A percentile compares a stretch with the other conserved stretches of the same genome.
Evolutionary conservation across 2,888 invertebrate genomes (phyloP).

Genomic region (Gibbula magus): DNA sequence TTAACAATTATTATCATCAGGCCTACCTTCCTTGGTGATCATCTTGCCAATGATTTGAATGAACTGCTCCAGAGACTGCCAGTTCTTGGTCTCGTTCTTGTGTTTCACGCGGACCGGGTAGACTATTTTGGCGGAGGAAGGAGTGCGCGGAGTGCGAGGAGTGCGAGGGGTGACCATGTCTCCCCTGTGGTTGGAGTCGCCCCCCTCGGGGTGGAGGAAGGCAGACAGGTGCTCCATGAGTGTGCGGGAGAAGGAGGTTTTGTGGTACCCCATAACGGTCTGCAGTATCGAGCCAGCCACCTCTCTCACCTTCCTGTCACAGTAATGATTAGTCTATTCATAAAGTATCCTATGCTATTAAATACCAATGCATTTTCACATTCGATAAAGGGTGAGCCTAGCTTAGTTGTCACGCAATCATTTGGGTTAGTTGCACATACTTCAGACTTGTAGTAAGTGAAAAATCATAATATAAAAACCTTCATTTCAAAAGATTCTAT

Average conservation of each 20-base stretch:
- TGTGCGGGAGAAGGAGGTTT: neutral
- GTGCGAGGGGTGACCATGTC: neutral
- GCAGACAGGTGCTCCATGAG: constrained; percentile 2
- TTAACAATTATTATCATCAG: neutral
- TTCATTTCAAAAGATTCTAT: too few relatives aligned
- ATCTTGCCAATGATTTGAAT: constrained; percentile 47
- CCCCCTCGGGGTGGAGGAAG: constrained; percentile 10
- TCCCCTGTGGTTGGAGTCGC: neutral
- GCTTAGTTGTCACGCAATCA: too few relatives aligned
- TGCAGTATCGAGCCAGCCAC: constrained; percentile 45
- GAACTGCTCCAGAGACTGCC: constrained; percentile 54
- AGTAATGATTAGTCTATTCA: too few relatives aligned
- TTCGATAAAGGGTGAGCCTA: too few relatives aligned
- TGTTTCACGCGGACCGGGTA: constrained; percentile 29
- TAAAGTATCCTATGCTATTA: too few relatives aligned
- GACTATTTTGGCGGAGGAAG: neutral
- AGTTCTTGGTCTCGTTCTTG: constrained; percentile 49
- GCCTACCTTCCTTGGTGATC: constrained; percentile 54
- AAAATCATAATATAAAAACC: too few relatives aligned
- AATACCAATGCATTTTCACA: too few relatives aligned
- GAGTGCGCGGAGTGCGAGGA: neutral
- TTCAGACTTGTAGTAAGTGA: too few relatives aligned
- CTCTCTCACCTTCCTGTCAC: constrained; percentile 49
- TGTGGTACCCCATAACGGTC: constrained; percentile 36
- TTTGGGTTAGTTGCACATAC: too few relatives aligned